phyloP scores from a whole-genome alignment of 2,797 vertebrate genomes.

The Cottoperca gobio region DNA sequence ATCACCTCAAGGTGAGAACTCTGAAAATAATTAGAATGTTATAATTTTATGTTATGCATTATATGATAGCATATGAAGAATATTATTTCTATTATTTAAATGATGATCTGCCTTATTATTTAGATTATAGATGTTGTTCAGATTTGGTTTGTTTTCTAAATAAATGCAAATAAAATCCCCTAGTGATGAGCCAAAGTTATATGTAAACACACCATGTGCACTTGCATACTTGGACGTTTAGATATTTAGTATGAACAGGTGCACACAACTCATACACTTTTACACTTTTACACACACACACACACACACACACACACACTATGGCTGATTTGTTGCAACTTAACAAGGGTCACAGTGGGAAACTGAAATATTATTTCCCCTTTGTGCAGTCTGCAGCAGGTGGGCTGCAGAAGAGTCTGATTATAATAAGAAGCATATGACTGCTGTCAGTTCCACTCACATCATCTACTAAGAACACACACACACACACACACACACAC shows the following conservation, averaged over 20 bases:
- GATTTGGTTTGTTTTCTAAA: too few relatives aligned
- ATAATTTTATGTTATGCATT: too few relatives aligned
- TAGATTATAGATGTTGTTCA: too few relatives aligned
- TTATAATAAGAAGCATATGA: slow-evolving; percentile 34
- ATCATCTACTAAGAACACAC: slow-evolving; percentile 6
- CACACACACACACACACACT: not conserved
- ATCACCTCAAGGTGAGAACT: too few relatives aligned
- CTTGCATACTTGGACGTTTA: not conserved
- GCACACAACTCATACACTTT: too few relatives aligned
- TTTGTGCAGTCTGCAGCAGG: slow-evolving; percentile 31
- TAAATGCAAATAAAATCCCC: too few relatives aligned
- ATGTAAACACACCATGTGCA: not conserved
- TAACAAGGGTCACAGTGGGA: slow-evolving; percentile 35
- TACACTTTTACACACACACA: too few relatives aligned
- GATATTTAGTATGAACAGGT: not conserved
- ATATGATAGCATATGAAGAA: too few relatives aligned
- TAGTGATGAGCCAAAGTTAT: too few relatives aligned
- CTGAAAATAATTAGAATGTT: too few relatives aligned
- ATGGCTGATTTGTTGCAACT: slow-evolving; percentile 16
- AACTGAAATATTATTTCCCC: slow-evolving; percentile 3
- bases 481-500: not conserved
- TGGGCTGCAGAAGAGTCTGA: slow-evolving; percentile 21
- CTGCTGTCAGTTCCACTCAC: slow-evolving; percentile 33
- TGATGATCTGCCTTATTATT: too few relatives aligned
- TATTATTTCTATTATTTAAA: too few relatives aligned